Conservation (phyloP, 2,113 vertebrate species). For the Pao palembangensis region DNA sequence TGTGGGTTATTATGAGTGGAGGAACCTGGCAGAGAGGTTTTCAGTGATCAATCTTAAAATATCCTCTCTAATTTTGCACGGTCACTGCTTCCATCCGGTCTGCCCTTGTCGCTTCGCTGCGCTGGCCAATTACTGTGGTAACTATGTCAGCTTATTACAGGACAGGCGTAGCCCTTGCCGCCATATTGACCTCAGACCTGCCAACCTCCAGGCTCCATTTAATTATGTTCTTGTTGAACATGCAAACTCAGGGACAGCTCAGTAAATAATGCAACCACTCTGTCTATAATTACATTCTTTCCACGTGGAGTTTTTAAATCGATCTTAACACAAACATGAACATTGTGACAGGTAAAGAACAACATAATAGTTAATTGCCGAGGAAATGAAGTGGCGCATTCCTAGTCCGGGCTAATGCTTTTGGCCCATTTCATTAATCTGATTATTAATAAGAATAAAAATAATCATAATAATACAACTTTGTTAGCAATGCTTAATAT, state of each 20-base stretch:
- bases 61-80: constrained; percentile 72
- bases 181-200: constrained; percentile 56
- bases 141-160: constrained; percentile 72
- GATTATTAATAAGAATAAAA: no score
- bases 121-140: constrained; percentile 64
- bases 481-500: no score
- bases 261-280: constrained; percentile 32
- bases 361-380: constrained; percentile 19
- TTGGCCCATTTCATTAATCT: no score
- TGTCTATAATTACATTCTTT: constrained; percentile 46
- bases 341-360: constrained; percentile 45
- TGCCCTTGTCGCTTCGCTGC: constrained; percentile 73
- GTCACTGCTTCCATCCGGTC: constrained; percentile 68
- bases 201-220: constrained; percentile 58
- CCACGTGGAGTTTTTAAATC: constrained; percentile 42
- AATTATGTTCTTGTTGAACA: constrained; percentile 63
- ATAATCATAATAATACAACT: no score
- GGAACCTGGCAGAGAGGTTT: constrained; percentile 49
- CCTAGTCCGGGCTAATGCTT: neutral
- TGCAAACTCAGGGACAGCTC: constrained; percentile 24
- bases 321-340: constrained; percentile 40
- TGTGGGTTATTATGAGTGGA: constrained; percentile 52
- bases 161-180: constrained; percentile 41
- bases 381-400: constrained; percentile 20
- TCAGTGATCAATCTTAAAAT: constrained; percentile 73